Base-by-base conservation (phyloP, 1,140 invertebrate species). In the Lepidurus couesii region DNA sequence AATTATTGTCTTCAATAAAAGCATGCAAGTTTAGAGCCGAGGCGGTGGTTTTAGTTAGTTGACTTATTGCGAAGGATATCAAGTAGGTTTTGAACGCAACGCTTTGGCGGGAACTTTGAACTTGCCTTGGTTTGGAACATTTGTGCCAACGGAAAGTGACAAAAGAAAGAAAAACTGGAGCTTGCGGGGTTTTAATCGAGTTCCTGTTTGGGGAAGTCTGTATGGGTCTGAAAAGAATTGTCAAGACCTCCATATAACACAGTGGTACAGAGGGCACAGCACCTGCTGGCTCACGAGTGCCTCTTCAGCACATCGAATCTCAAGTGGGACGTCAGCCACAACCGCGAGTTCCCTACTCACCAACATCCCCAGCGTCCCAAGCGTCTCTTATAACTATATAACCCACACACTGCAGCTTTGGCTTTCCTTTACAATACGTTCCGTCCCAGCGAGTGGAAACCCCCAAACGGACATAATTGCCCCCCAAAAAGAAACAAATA, bases 261-360 rank as follows among this genome's bases (percentile, higher is more conserved):
- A 21, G 53, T 65, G 21, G 53, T 65, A 65, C 21, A 65, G 53
- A 65, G 53, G 53, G 53, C 53, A 65, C 53, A 65, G 53, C 53
- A 65, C 53, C 53, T 65, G 53, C 53, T 65, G 53, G 9, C 21
- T 65, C 53, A 65, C 53, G n/a, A 65, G 53, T 65, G 53, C 16
- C 53, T 65, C 53, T 65, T 65, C 16, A 65, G 53, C 53, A 65
- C 53, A 65, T 65, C 53, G 53, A 65, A 65, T 13, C 53, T 65
- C 53, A 65, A 65, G 53, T 65, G 53, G 53, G 21, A 65, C 53
- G 53, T 65, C 53, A 65, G 53, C 53, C 53, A 65, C 53, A 65
- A 65, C 53, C 53, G 53, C 53, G 16, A 65, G 53, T 65, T 65
- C 21, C 53, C 53, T 65, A 65, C 53, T 65, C 53, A 65, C 53